A percentile compares a stretch with the other conserved stretches of the same genome.
Evolutionary conservation across 2,113 vertebrate genomes (phyloP).

Genomic region (Microcebus murinus): DNA sequence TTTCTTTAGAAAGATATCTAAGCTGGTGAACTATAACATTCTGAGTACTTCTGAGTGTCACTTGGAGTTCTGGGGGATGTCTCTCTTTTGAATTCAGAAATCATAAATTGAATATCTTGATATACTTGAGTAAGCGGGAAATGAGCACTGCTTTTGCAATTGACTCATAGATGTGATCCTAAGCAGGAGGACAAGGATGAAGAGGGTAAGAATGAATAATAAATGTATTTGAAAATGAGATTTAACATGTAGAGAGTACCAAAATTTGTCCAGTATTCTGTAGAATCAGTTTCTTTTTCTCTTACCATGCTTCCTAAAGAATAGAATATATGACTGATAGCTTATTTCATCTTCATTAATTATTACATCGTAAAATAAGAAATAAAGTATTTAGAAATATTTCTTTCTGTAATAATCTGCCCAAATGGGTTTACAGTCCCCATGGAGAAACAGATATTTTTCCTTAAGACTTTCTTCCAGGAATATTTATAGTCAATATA

Average conservation of each 20-base stretch:
- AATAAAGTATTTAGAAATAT: not conserved
- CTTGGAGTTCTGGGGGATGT: constrained; percentile 77
- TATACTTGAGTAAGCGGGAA: constrained; percentile 84
- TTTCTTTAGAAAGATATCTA: constrained; percentile 80
- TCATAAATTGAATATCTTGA: constrained; percentile 80
- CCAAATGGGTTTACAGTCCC: not conserved
- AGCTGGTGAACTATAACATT: constrained; percentile 82
- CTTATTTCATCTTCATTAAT: not conserved
- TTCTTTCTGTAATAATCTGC: not conserved
- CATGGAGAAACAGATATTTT: not conserved
- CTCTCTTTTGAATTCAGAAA: constrained; percentile 78
- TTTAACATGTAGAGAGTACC: constrained; percentile 67
- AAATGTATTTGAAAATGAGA: constrained; percentile 72
- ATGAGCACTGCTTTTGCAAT: constrained; percentile 75
- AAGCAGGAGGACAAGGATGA: constrained; percentile 70
- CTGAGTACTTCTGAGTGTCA: constrained; percentile 76
- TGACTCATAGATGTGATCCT: constrained; percentile 71
- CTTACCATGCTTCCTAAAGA: constrained; percentile 3
- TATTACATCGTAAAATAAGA: constrained; percentile 19
- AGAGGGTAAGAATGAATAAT: constrained; percentile 66
- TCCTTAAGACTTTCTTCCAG: not conserved
- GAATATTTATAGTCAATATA: not conserved
- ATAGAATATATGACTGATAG: not conserved
- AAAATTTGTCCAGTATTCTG: not conserved
- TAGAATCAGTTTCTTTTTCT: not conserved